Evolutionary conservation across 2,113 vertebrate species (phyloP), one percentile per base, ranked within the genome.

Genomic region (Trematomus loennbergii): DNA sequence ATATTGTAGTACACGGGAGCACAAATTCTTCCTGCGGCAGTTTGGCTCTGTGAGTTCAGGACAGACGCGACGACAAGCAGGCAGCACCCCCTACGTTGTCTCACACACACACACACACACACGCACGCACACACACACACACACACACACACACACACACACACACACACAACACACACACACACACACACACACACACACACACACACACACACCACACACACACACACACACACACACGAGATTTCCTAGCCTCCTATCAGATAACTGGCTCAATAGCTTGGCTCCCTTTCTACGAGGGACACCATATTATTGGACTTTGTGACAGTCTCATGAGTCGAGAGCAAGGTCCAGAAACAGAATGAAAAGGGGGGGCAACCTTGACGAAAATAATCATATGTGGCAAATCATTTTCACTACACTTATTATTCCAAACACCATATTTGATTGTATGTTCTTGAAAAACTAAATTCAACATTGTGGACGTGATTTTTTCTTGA

Each of bases 1-100:
- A 94, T 93, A 93, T 91, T 94, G 90, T 91, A 88, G 88, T 87
- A 92, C 86, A 93, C 81, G 15, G 86, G 79, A 75, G 84, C 75
- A 88, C 78, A 82, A 85, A 92, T 86, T 92, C 79, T 83, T 89
- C 86, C 84, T 75, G 86, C 57, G 55, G 90, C 87, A 84, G 55
- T 85, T 87, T 90, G 75, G 73, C 83, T 88, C 69, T 68, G 66
- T 80, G 72, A 78, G 72, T 85, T 89, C 61, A 88, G 78, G 80
- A 86, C 59, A 48, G 70, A 46, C 58, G 73, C 53, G n/a, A 66
- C 73, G 67, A 83, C 80, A 85, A 70, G 83, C 78, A 85, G 65
- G 59, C 79, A 79, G 40, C 77, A 81, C 55, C 62, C 73, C 60
- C 78, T 63, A n/a, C 70, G 7, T 66, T 72, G 50, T 57, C 22